Conservation (phyloP, 2,888 invertebrate genomes). For the Callyntrura guangdongensis region DNA sequence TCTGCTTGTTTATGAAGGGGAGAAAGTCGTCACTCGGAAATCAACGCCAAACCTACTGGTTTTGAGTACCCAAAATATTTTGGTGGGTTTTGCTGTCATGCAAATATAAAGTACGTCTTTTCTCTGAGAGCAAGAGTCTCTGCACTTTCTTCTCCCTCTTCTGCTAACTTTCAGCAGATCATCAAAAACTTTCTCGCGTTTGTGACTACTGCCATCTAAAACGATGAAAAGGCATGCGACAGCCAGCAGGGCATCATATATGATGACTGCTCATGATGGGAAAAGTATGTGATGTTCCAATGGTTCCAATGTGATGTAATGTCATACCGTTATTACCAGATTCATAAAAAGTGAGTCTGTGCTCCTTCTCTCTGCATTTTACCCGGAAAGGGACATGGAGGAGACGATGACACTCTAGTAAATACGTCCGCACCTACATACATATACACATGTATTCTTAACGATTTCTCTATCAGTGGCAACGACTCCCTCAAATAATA, state of each 20-base stretch:
- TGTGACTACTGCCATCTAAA: neutral
- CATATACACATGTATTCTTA: neutral
- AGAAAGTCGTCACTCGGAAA: neutral
- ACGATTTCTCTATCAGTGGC: slow-evolving; percentile 8
- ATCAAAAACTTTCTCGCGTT: slow-evolving; percentile 47
- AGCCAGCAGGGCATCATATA: slow-evolving; percentile 20
- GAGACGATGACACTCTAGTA: neutral
- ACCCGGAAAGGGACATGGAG: neutral
- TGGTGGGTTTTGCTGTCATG: slow-evolving; percentile 15
- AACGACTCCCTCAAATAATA: slow-evolving; percentile 20
- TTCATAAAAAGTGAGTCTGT: slow-evolving; percentile 36
- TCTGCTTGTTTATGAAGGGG: neutral
- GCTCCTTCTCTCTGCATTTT: neutral
- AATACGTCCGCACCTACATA: neutral
- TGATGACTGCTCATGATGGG: slow-evolving; percentile 56
- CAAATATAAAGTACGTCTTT: slow-evolving; percentile 34
- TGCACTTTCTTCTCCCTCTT: slow-evolving; percentile 4
- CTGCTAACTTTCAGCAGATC: slow-evolving; percentile 12
- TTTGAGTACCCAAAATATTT: slow-evolving; percentile 5
- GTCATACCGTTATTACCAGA: slow-evolving; percentile 43
- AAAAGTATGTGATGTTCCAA: slow-evolving; percentile 59
- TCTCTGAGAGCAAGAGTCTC: neutral
- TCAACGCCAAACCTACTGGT: neutral
- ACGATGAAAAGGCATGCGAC: slow-evolving; percentile 47
- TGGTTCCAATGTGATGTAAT: slow-evolving; percentile 41